Percentiles rank a stretch among this genome's conserved stretches.
These are phyloP conservation scores for Toxotes chatareus DNA, from an alignment of 2,113 vertebrate genomes.

Conservation along the genomic window DNA sequence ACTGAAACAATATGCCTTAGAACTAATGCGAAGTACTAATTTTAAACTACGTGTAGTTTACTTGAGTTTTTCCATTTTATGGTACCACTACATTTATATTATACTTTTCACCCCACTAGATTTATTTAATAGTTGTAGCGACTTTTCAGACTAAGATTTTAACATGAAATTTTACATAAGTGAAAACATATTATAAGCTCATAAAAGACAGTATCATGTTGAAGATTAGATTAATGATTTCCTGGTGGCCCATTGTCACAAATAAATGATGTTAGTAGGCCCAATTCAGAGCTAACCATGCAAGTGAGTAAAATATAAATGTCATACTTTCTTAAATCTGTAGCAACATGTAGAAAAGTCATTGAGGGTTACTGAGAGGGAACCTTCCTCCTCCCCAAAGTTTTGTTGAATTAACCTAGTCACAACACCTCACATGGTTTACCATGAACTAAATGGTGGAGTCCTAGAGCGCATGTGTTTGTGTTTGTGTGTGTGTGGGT, in stretches of 20 bases:
- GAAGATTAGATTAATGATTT: too few species aligned
- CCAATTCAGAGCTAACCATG: neutral
- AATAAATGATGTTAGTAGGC: neutral
- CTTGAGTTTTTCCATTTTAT: neutral
- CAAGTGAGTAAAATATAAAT: neutral
- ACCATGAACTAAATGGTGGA: neutral
- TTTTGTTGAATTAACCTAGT: constrained; percentile 20
- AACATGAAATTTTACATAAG: too few species aligned
- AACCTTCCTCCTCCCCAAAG: neutral
- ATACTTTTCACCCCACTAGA: neutral
- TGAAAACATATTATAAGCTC: too few species aligned
- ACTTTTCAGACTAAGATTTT: too few species aligned
- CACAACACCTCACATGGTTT: neutral
- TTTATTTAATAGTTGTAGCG: too few species aligned
- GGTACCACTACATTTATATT: neutral
- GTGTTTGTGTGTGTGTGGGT: too few species aligned
- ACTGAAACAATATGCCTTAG: neutral
- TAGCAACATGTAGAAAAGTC: constrained; percentile 4
- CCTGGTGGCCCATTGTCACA: too few species aligned
- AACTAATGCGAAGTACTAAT: neutral
- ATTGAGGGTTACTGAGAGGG: neutral
- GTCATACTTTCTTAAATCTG: neutral
- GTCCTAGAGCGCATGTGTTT: constrained; percentile 4
- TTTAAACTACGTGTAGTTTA: neutral
- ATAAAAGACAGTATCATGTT: too few species aligned